Base-by-base conservation (phyloP, 2,888 invertebrate genomes). In the Acronicta aceris region DNA sequence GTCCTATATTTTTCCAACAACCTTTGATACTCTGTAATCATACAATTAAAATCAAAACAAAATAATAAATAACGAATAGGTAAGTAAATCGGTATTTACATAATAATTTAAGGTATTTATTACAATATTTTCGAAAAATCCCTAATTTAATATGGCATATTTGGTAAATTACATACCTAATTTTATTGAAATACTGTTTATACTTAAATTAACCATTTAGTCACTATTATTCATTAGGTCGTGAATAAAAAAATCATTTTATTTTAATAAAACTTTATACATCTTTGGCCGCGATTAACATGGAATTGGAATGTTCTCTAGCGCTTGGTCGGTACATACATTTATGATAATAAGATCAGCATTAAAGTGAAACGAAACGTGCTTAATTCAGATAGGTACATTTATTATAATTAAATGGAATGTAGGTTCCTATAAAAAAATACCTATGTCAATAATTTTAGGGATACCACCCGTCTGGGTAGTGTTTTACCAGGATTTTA, bases 121-220 rank as follows among this genome's bases (percentile, higher is more conserved):
- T 68, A 65, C 61, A 65, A 21, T n/a, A 55, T 59, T 70, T 53
- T 66, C 30, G 33, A 60, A 59, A 64, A 57, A 59, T 47, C 59
- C 75, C 74, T 79, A 59, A 65, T 47, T 59, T 84, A 82, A 72
- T 84, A 85, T 85, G 85, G 85, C 85, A 79, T 79, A 71, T 1
- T 71, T 69, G 65, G 60, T 79, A 64, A 72, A 77, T 63, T 69
- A 71, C 56, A 61, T 73, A 73, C 38, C 50, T 71, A 50, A 65
- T 33, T 62, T 50, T 9, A 63, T 58, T 42, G 54, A 65, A 80
- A 79, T 80, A 80, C 72, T 76, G 76, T 54, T 65, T 59, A 60
- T 45, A 38, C 67, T 58, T 74, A 69, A 30, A 68, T 57, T 53
- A 57, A 64, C 27, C 36, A 45, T 9, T 49, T 57, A n/a, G 30